Base-by-base conservation (phyloP, 2,888 invertebrate species). In the Lepidocyrtinus sp. region DNA sequence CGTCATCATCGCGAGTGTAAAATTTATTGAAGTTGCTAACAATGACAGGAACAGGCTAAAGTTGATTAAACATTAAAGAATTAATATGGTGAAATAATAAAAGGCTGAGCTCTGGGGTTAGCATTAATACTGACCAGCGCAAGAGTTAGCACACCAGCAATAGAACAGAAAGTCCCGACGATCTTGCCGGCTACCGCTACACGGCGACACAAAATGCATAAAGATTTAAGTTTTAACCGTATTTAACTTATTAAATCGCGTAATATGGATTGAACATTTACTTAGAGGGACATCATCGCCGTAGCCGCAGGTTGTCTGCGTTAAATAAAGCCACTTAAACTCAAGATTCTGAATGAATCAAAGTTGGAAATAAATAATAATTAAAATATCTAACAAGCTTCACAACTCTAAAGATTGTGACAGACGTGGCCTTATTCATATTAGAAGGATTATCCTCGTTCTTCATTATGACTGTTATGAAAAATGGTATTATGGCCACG, bases 21-120 rank as follows among this genome's bases (percentile, higher is more conserved):
- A 83, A 85, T 46, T 71, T 80, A 65, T 84, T 85, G 65, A 85
- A 85, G 65, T 85, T 84, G 12, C 82, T 80, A 21, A 85, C 85
- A 22, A 85, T 85, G 19, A 85, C 82, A 1, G 85, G 85, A 9
- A 85, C 85, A 7, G 84, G 85, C 7, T 24, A 21, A 36, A 63
- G 22, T 3, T 15, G 12, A 27, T 2, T 65, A 12, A 1, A 27
- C 45, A n/a, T 68, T 50, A 68, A 65, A 65, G 65, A 7, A 21
- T 45, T 46, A 36, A 3, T 24, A 63, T 22, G 63, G 12, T 5
- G 19, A 22, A 2, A 63, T 21, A 7, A 21, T 19, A 63, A 19
- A 1, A 0, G 25, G 63, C 72, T 73, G 64, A 73, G 55, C 9
- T 46, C 63, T 26, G 65, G 21, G n/a, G n/a, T n/a, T n/a, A n/a